phyloP scores from a whole-genome alignment of 2,797 vertebrate species.

The Erethizon dorsatum region DNA sequence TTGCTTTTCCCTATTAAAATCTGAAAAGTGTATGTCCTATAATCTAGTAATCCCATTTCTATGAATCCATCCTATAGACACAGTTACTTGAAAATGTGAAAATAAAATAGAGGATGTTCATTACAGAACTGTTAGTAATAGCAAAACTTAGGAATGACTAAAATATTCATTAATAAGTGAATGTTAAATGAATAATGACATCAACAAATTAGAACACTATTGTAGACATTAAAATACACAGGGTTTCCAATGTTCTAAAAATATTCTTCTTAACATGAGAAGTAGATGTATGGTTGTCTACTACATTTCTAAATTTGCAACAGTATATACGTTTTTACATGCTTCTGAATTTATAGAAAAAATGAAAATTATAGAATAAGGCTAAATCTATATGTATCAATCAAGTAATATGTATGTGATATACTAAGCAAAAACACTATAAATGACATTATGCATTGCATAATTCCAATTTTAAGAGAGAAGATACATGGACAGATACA shows the following conservation, averaged over 20 bases:
- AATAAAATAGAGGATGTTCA: not conserved
- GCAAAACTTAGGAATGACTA: not conserved
- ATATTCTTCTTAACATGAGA: not conserved
- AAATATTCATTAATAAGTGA: not conserved
- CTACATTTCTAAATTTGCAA: not conserved
- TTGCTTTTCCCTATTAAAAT: constrained; percentile 40
- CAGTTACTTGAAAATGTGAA: not conserved
- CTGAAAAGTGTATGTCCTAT: not conserved
- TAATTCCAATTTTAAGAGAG: constrained; percentile 1
- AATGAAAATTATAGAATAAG: not conserved
- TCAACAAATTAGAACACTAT: not conserved
- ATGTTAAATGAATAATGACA: not conserved
- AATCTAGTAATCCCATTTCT: not conserved
- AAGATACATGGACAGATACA: no score
- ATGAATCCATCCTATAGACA: not conserved
- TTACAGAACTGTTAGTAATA: not conserved
- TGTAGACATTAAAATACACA: not conserved
- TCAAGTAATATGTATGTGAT: not conserved
- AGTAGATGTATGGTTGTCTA: not conserved
- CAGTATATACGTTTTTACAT: not conserved
- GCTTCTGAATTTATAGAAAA: constrained; percentile 19
- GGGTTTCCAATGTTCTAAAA: not conserved
- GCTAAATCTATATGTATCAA: not conserved
- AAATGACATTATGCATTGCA: not conserved
- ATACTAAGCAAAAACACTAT: not conserved